Evolutionary conservation across 2,888 invertebrate species (phyloP).

Genomic region (Diloba caeruleocephala): DNA sequence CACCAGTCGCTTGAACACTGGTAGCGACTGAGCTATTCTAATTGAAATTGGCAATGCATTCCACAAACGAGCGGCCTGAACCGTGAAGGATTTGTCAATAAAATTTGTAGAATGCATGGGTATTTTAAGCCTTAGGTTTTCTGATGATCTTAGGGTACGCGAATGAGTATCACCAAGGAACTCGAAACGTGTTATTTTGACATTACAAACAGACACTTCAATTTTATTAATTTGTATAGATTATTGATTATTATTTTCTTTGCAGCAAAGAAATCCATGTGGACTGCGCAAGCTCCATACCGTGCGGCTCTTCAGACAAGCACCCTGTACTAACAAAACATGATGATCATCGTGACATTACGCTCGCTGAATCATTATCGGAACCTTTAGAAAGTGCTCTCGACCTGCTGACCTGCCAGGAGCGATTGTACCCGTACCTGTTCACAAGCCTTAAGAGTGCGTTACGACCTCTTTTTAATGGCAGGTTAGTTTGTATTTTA

Average conservation of each 20-base stretch:
- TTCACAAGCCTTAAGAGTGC: constrained; percentile 93
- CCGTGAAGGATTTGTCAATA: too few relatives aligned
- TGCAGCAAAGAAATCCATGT: constrained; percentile 67
- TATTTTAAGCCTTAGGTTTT: too few relatives aligned
- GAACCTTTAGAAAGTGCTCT: constrained; percentile 70
- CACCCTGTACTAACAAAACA: constrained; percentile 7
- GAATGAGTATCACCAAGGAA: too few relatives aligned
- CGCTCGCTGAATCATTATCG: constrained; percentile 47
- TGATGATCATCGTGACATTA: constrained; percentile 21
- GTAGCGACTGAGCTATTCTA: too few relatives aligned
- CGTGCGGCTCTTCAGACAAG: constrained; percentile 60
- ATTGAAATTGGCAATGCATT: too few relatives aligned
- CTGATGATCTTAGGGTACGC: too few relatives aligned
- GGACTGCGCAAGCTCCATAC: constrained; percentile 67
- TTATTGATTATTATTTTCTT: constrained; percentile 27
- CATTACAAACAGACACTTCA: too few relatives aligned
- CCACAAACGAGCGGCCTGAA: too few relatives aligned
- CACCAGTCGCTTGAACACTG: too few relatives aligned
- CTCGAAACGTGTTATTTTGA: too few relatives aligned
- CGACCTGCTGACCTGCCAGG: constrained; percentile 91
- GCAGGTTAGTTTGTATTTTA: constrained; percentile 78
- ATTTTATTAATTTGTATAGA: too few relatives aligned
- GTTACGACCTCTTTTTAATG: constrained; percentile 93
- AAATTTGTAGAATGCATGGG: too few relatives aligned
- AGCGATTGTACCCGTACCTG: constrained; percentile 92